phyloP scores from a whole-genome alignment of 2,888 invertebrate genomes.

The Ashinkailepas kermadecensis region DNA sequence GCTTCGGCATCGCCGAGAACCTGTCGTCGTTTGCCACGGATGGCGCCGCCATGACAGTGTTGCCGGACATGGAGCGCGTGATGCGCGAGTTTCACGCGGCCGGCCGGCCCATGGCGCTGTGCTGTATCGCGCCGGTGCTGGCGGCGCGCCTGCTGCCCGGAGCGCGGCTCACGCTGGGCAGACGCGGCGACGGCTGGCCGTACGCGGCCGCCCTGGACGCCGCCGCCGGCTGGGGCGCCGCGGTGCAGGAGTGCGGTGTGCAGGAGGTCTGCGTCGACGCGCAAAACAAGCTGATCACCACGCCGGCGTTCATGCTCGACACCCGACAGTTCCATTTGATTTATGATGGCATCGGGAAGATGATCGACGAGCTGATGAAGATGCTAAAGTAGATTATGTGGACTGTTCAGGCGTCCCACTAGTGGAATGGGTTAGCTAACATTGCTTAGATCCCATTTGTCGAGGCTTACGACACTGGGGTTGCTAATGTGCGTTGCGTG shows the following conservation, averaged over 20 bases:
- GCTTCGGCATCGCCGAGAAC: conserved; percentile 52
- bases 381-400: conserved; percentile 30
- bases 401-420: no score
- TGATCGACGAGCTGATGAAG: conserved; percentile 41
- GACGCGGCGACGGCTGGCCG: conserved; percentile 42
- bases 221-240: conserved; percentile 47
- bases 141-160: conserved; percentile 43
- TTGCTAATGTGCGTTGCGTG: no score
- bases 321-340: conserved; percentile 45
- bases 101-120: conserved; percentile 49
- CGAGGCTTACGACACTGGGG: no score
- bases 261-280: conserved; percentile 46
- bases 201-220: conserved; percentile 47
- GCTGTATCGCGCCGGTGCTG: conserved; percentile 50
- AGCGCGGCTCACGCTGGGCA: conserved; percentile 31
- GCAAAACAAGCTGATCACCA: conserved; percentile 47
- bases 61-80: conserved; percentile 45
- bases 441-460: no score
- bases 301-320: conserved; percentile 52
- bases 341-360: conserved; percentile 48
- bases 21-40: conserved; percentile 50
- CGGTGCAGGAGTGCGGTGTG: conserved; percentile 40
- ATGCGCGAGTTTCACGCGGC: conserved; percentile 47
- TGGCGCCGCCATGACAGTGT: conserved; percentile 43
- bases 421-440: no score